Evolutionary conservation across 2,888 invertebrate species (phyloP).

Genomic region (Lithophane leautieri): DNA sequence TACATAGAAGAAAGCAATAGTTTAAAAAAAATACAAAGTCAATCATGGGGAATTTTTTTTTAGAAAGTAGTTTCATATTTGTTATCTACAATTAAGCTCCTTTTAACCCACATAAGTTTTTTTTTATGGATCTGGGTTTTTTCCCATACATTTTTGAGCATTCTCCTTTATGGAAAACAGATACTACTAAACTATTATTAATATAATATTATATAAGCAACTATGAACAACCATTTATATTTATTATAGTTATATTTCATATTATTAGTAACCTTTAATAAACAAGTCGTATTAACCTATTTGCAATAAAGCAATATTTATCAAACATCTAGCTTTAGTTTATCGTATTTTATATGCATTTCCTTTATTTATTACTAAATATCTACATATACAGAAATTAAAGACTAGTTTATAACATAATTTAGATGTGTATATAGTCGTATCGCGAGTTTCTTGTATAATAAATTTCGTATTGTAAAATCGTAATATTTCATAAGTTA

Average conservation of each 20-base stretch:
- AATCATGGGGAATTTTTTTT: background rate
- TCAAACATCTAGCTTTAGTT: slow-evolving; percentile 15
- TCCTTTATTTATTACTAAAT: slow-evolving; percentile 51
- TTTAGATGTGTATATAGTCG: slow-evolving; percentile 14
- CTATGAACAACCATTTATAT: slow-evolving; percentile 14
- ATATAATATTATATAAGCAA: slow-evolving; percentile 6
- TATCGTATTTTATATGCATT: slow-evolving; percentile 30
- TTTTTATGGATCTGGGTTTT: too few species aligned
- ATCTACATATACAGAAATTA: slow-evolving; percentile 49
- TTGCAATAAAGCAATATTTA: slow-evolving; percentile 44
- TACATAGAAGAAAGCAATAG: background rate
- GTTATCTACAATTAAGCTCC: background rate
- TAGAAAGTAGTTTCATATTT: background rate
- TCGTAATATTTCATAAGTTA: too few species aligned
- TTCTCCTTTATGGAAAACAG: background rate
- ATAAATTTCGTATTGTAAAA: slow-evolving; percentile 50
- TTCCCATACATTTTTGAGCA: too few species aligned
- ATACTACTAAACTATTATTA: background rate
- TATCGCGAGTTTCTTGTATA: slow-evolving; percentile 7
- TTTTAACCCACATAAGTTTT: too few species aligned
- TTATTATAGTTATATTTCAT: slow-evolving; percentile 28
- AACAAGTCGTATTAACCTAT: slow-evolving; percentile 47
- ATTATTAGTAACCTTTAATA: slow-evolving; percentile 27
- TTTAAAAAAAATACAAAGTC: background rate
- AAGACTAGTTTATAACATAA: slow-evolving; percentile 33